These are phyloP conservation scores for Chascanopsetta lugubris DNA, from an alignment of 2,113 vertebrate genomes.

Conservation along the genomic window DNA sequence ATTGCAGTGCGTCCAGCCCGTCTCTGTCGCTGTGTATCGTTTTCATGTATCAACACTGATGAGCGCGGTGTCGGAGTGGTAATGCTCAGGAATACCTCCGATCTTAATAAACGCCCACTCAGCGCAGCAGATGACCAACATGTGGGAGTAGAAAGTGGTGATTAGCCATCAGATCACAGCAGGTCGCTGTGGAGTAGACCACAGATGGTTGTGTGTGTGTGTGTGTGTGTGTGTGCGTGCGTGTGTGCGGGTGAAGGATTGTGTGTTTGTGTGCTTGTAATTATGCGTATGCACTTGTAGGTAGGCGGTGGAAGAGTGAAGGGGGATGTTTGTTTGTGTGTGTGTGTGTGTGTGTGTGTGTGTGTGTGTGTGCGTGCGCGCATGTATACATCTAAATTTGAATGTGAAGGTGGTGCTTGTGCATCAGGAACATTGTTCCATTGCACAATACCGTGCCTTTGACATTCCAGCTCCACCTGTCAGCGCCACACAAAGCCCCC, in stretches of 20 bases:
- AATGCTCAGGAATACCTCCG: constrained; percentile 22
- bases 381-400: too few species aligned
- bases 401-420: too few species aligned
- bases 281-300: constrained; percentile 41
- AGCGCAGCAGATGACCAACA: constrained; percentile 43
- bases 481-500: constrained; percentile 54
- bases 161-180: constrained; percentile 47
- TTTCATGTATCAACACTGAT: constrained; percentile 24
- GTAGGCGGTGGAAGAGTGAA: constrained; percentile 26
- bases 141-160: constrained; percentile 59
- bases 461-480: constrained; percentile 67
- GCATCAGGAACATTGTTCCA: constrained; percentile 59
- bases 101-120: constrained; percentile 53
- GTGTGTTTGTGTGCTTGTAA: constrained; percentile 13
- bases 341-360: constrained; percentile 35
- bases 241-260: constrained; percentile 3
- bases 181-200: constrained; percentile 39
- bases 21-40: too few species aligned
- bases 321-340: constrained; percentile 12
- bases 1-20: too few species aligned
- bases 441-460: constrained; percentile 57
- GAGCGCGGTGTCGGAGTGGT: constrained; percentile 20
- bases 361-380: constrained; percentile 45
- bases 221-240: constrained; percentile 10
- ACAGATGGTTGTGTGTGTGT: constrained; percentile 18